Conservation (phyloP, 2,888 invertebrate genomes). For the Latrodectus elegans region DNA sequence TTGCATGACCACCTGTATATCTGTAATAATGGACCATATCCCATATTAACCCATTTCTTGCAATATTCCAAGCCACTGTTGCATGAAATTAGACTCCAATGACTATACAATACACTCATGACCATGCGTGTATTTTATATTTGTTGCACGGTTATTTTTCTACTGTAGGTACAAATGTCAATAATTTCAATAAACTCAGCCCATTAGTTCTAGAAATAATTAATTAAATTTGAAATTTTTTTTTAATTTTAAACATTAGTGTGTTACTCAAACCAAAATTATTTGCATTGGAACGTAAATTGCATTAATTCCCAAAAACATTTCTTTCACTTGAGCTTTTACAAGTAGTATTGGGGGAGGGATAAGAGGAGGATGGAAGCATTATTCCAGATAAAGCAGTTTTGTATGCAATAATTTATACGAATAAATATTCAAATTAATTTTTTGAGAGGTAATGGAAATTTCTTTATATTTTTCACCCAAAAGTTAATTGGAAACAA, state of each 20-base stretch:
- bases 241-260: neutral
- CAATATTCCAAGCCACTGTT: neutral
- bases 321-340: no score
- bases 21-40: neutral
- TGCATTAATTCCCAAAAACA: no score
- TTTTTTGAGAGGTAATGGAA: no score
- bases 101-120: neutral
- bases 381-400: no score
- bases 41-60: neutral
- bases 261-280: neutral
- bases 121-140: neutral
- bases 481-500: no score
- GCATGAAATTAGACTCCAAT: neutral
- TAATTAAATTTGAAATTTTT: neutral
- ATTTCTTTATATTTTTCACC: no score
- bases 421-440: no score
- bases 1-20: neutral
- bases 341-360: no score
- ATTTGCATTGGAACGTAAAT: no score
- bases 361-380: no score
- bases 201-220: neutral
- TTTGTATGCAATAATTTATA: no score
- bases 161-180: neutral
- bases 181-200: neutral
- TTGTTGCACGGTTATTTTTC: neutral